phyloP scores from a whole-genome alignment of 2,797 vertebrate species.

The Cirrhinus molitorella region DNA sequence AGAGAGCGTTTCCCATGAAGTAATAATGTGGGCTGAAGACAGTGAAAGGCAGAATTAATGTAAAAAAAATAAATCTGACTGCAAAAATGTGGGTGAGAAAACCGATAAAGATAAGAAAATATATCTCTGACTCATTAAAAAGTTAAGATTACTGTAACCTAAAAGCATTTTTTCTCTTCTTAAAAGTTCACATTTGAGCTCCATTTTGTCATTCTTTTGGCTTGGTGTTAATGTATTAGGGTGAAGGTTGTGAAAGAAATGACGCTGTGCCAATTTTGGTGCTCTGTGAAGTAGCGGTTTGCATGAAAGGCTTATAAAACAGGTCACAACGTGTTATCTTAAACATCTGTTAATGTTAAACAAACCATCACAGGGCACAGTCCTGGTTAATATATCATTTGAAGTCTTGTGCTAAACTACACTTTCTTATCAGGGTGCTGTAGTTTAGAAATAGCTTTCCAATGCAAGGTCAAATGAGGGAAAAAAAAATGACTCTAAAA shows the following conservation, averaged over 20 bases:
- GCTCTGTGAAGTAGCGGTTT: not conserved
- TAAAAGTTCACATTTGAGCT: not conserved
- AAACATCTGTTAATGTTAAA: slow-evolving; percentile 45
- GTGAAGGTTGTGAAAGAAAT: not conserved
- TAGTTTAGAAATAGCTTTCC: not conserved
- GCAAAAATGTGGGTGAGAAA: not conserved
- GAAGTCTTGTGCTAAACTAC: not conserved
- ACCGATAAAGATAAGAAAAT: slow-evolving; percentile 4
- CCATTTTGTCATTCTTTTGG: not conserved
- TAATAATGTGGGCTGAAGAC: not conserved
- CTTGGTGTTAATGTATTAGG: not conserved
- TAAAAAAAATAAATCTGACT: not conserved
- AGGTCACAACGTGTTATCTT: not conserved
- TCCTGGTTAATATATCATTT: slow-evolving; percentile 33
- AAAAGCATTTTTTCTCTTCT: not conserved
- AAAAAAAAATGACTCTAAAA: not conserved
- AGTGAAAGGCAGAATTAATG: not conserved
- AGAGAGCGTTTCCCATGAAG: slow-evolving; percentile 27
- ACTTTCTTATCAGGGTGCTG: not conserved
- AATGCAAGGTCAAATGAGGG: not conserved
- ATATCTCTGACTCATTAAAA: not conserved
- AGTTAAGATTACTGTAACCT: not conserved
- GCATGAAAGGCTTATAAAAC: slow-evolving; percentile 1
- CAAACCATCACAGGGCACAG: slow-evolving; percentile 16
- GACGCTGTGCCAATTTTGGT: not conserved